Percentiles rank a stretch among this genome's conserved stretches.
These are phyloP conservation scores for Leptosomus discolor DNA, from an alignment of 2,113 vertebrate species.

Conservation along the genomic window DNA sequence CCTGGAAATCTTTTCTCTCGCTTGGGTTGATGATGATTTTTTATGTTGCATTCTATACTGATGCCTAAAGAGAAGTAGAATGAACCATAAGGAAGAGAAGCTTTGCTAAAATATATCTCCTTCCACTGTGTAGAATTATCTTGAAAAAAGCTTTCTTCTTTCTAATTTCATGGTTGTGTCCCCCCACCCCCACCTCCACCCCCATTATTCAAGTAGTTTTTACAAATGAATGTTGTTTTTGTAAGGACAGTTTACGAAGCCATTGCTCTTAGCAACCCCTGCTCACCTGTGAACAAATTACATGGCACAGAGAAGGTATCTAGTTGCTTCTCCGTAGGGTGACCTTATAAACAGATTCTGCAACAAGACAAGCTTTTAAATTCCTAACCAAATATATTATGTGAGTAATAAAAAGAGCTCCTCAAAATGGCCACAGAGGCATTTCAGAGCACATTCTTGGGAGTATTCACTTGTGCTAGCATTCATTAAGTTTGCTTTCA, in stretches of 20 bases:
- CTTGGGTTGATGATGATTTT: neutral
- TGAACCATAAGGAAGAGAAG: neutral
- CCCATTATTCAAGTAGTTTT: neutral
- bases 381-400: constrained; percentile 39
- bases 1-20: constrained; percentile 47
- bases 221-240: neutral
- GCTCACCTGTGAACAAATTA: neutral
- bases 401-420: constrained; percentile 53
- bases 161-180: neutral
- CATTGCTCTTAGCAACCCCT: neutral
- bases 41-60: neutral
- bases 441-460: constrained; percentile 41
- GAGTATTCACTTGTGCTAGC: constrained; percentile 32
- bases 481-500: constrained; percentile 56
- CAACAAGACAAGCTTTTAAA: constrained; percentile 32
- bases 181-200: too few species aligned
- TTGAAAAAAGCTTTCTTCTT: neutral
- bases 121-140: neutral
- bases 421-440: constrained; percentile 53
- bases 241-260: neutral
- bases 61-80: constrained; percentile 26
- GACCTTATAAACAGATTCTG: constrained; percentile 40
- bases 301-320: neutral
- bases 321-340: neutral
- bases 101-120: neutral